A percentile compares a stretch with the other conserved stretches of the same genome.
Conservation (phyloP, 2,888 invertebrate species). For the Oxyteleia sp. region DNA sequence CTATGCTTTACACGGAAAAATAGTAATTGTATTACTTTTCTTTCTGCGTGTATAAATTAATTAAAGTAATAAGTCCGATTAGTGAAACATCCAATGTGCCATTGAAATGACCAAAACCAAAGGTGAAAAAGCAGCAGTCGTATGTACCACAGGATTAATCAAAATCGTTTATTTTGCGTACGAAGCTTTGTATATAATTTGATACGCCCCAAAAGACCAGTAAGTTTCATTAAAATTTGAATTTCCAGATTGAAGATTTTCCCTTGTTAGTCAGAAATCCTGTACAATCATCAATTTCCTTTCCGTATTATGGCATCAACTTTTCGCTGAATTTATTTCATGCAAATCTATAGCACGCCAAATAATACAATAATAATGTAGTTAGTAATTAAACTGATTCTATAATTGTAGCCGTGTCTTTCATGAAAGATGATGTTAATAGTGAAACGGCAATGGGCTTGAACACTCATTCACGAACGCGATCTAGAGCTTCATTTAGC, state of each 20-base stretch:
- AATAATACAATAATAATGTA: constrained; percentile 40
- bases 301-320: constrained; percentile 21
- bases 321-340: constrained; percentile 39
- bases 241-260: constrained; percentile 45
- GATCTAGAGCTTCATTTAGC: constrained; percentile 46
- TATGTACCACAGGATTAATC: constrained; percentile 10
- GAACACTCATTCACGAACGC: constrained; percentile 34
- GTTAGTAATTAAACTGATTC: constrained; percentile 64
- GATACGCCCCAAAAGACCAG: constrained; percentile 45
- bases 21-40: too few species aligned
- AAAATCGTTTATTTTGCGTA: constrained; percentile 12
- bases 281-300: constrained; percentile 44
- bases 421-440: constrained; percentile 56
- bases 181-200: constrained; percentile 23
- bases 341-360: constrained; percentile 21
- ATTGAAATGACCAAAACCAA: too few species aligned
- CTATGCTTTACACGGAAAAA: too few species aligned
- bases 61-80: too few species aligned
- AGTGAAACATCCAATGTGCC: too few species aligned
- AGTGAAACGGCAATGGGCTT: constrained; percentile 28
- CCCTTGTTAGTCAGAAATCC: constrained; percentile 11
- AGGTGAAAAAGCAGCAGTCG: too few species aligned
- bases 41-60: too few species aligned
- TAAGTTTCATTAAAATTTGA: constrained; percentile 58
- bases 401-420: constrained; percentile 59